phyloP scores from a whole-genome alignment of 2,888 invertebrate species.

The Plebejus melissa region DNA sequence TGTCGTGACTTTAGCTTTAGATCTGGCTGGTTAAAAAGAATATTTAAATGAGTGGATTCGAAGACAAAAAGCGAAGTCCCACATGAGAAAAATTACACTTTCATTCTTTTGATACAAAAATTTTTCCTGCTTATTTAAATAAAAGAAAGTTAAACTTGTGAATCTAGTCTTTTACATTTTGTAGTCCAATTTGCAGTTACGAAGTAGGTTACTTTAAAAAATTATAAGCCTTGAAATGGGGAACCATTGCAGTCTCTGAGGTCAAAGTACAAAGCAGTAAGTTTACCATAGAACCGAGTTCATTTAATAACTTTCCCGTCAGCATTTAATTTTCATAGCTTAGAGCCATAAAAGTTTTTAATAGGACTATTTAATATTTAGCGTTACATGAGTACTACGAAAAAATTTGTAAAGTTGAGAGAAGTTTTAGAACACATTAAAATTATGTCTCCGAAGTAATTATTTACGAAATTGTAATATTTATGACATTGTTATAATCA shows the following conservation, averaged over 20 bases:
- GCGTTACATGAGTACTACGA: neutral
- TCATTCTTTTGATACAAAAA: neutral
- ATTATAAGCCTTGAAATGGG: conserved; percentile 31
- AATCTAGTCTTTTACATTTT: conserved; percentile 15
- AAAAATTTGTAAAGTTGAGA: neutral
- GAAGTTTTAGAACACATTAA: neutral
- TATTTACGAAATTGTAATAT: no score
- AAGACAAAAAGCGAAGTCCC: neutral
- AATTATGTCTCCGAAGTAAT: no score
- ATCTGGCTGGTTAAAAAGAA: neutral
- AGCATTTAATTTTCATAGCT: conserved; percentile 32
- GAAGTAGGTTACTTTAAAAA: conserved; percentile 27
- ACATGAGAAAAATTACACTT: conserved; percentile 8
- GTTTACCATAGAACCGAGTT: conserved; percentile 30
- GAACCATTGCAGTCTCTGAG: conserved; percentile 32
- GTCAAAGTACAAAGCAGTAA: conserved; percentile 32
- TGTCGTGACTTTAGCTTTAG: neutral
- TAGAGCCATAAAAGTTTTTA: conserved; percentile 27
- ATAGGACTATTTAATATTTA: conserved; percentile 8
- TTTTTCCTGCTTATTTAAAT: conserved; percentile 12
- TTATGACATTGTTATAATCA: no score
- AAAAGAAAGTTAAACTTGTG: conserved; percentile 9
- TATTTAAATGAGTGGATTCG: neutral
- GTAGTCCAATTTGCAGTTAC: conserved; percentile 17
- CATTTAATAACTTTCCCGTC: conserved; percentile 31